Conservation (phyloP, 1,140 invertebrate species). For the Zelostemma sp. region DNA sequence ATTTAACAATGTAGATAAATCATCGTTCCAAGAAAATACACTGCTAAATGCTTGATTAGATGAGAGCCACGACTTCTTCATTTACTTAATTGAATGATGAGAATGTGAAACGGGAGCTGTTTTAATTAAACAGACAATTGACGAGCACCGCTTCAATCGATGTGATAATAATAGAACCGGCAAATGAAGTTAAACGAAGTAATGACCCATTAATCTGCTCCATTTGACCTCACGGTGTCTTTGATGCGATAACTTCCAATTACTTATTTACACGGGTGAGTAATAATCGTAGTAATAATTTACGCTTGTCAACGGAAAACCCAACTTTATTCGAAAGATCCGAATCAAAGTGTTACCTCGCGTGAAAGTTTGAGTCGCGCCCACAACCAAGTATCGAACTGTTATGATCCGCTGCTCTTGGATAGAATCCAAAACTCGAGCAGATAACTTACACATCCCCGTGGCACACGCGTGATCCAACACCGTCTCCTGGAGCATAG, state of each 20-base stretch:
- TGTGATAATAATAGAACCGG: conserved; percentile 18
- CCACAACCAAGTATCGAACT: conserved; percentile 46
- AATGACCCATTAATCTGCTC: conserved; percentile 36
- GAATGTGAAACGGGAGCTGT: conserved; percentile 15
- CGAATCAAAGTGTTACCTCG: conserved; percentile 7
- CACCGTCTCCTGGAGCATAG: conserved; percentile 42
- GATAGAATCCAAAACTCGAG: conserved; percentile 45
- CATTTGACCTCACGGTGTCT: conserved; percentile 26
- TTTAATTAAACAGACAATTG: conserved; percentile 37
- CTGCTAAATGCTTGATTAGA: conserved; percentile 15
- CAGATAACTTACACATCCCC: conserved; percentile 51
- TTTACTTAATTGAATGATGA: conserved; percentile 25
- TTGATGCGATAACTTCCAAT: conserved; percentile 27
- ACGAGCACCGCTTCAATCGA: conserved; percentile 19
- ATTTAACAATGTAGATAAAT: too few relatives aligned
- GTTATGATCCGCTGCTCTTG: conserved; percentile 52
- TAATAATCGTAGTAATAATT: too few relatives aligned
- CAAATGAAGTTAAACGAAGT: conserved; percentile 36
- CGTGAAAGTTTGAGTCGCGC: conserved; percentile 8
- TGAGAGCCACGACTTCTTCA: conserved; percentile 18
- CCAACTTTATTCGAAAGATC: conserved; percentile 18
- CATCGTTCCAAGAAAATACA: conserved; percentile 12
- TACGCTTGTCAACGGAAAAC: neutral
- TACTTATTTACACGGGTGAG: conserved; percentile 32
- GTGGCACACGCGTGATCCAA: conserved; percentile 35